Percentiles rank a stretch among this genome's conserved stretches.
Evolutionary conservation across 2,888 invertebrate genomes (phyloP).

Genomic region (Trissonchulus sp.): DNA sequence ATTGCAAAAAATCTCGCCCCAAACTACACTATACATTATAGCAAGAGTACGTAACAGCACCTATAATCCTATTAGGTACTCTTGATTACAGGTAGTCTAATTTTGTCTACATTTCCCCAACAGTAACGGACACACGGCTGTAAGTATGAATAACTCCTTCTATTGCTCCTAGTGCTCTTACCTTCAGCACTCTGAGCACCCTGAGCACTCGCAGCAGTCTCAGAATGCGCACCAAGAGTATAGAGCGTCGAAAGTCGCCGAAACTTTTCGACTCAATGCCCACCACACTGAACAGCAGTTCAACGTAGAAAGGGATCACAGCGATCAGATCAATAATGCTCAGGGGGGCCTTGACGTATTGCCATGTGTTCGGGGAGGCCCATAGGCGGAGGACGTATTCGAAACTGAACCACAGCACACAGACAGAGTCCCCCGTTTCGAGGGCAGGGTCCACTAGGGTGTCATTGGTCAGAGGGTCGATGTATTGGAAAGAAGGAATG

Average conservation of each 20-base stretch:
- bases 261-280: constrained; percentile 16
- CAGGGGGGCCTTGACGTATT: constrained; percentile 1
- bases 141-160: no score
- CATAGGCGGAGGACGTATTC: constrained; percentile 15
- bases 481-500: constrained; percentile 22
- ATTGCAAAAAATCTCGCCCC: no score
- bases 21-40: no score
- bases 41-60: no score
- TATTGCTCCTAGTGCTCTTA: no score
- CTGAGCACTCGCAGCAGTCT: constrained; percentile 12
- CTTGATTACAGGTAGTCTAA: no score
- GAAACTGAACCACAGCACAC: constrained; percentile 21
- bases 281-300: constrained; percentile 7
- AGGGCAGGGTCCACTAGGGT: neutral
- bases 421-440: constrained; percentile 10
- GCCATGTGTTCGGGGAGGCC: constrained; percentile 11
- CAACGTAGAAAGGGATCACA: constrained; percentile 22
- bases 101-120: no score
- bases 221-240: constrained; percentile 17
- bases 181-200: constrained; percentile 20
- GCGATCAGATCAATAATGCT: constrained; percentile 18
- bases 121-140: no score
- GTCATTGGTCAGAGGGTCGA: neutral
- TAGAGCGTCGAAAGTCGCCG: constrained; percentile 20
- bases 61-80: no score